phyloP scores from a whole-genome alignment of 2,113 vertebrate species.

The Pseudolaguvia tuberculata region DNA sequence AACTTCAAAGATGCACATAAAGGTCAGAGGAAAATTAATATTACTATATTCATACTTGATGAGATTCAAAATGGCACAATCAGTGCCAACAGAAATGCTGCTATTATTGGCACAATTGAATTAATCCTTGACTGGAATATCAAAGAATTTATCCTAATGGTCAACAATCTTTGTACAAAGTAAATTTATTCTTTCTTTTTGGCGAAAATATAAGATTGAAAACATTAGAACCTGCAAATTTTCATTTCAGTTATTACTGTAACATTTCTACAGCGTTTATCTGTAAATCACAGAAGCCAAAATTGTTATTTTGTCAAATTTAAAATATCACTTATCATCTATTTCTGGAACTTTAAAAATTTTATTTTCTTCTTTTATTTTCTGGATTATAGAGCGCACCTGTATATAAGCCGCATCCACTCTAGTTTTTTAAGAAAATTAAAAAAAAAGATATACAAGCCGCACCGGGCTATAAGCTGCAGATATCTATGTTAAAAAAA shows the following conservation, averaged over 20 bases:
- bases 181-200: not conserved
- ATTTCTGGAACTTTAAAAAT: too few relatives aligned
- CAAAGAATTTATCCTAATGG: not conserved
- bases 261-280: not conserved
- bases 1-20: conserved; percentile 7
- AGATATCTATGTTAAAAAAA: too few relatives aligned
- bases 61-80: not conserved
- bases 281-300: not conserved
- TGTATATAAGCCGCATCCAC: too few relatives aligned
- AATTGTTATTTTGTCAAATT: not conserved
- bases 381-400: too few relatives aligned
- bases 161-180: too few relatives aligned
- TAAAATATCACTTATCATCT: not conserved
- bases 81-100: not conserved
- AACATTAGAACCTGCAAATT: not conserved
- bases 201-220: not conserved
- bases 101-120: not conserved
- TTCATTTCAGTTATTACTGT: not conserved
- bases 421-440: not conserved
- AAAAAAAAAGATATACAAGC: not conserved
- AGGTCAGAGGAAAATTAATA: not conserved
- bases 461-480: too few relatives aligned
- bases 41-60: not conserved
- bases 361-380: not conserved
- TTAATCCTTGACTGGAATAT: not conserved